phyloP scores from a whole-genome alignment of 2,888 invertebrate genomes.

The Platerodrilus igneus region DNA sequence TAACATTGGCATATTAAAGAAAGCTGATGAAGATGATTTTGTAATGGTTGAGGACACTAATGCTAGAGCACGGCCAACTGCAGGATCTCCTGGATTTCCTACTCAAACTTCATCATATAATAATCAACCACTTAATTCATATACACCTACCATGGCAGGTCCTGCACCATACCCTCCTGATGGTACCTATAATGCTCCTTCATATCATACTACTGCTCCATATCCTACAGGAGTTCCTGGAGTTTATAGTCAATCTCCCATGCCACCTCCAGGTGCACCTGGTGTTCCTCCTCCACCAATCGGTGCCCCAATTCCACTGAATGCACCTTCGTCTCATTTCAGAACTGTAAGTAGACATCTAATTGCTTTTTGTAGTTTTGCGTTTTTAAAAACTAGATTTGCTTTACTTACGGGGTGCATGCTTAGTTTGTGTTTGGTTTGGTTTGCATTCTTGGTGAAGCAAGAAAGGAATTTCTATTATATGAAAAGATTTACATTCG shows the following conservation, averaged over 20 bases:
- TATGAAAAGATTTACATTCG: too few species aligned
- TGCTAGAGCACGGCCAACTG: background rate
- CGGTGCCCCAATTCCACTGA: slow-evolving; percentile 7
- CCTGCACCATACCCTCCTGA: background rate
- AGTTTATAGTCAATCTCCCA: background rate
- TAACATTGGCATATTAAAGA: too few species aligned
- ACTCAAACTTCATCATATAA: too few species aligned
- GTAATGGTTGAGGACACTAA: slow-evolving; percentile 3
- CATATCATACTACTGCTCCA: background rate
- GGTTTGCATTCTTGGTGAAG: too few species aligned
- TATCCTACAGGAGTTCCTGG: background rate
- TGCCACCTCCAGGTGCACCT: background rate
- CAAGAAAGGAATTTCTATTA: too few species aligned
- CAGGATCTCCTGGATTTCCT: too few species aligned
- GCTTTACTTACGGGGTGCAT: too few species aligned
- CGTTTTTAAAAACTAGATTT: too few species aligned
- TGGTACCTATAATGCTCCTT: background rate
- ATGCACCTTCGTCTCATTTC: slow-evolving; percentile 9
- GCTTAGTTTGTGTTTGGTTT: too few species aligned
- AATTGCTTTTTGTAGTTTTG: too few species aligned
- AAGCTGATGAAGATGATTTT: slow-evolving; percentile 9
- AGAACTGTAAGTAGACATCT: slow-evolving; percentile 9
- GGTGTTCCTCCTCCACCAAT: slow-evolving; percentile 2
- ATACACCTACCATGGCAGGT: slow-evolving; percentile 1
- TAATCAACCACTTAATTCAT: too few species aligned